Evolutionary conservation across 2,113 vertebrate genomes (phyloP), one percentile per base, ranked within the genome.

Genomic region (Polypterus bichir): DNA sequence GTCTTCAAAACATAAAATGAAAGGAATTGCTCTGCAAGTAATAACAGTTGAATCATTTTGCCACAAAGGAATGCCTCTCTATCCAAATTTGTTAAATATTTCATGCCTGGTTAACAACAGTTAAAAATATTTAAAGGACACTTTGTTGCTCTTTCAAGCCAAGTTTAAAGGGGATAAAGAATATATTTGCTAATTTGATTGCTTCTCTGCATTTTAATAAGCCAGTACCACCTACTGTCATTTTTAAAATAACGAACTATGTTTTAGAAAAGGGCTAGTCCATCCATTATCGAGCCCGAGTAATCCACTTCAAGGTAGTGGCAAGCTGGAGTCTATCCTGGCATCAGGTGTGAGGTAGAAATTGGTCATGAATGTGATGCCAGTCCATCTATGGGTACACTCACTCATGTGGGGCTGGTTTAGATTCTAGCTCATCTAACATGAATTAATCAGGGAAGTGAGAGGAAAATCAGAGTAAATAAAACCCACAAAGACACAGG

Each of bases 71-170:
- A 60, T 54, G 7, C 48, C 5, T 8, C 44, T 55, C 11, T n/a
- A 57, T 61, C 49, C 57, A 54, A 49, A 57, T 57, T 55, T 60
- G 27, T 61, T 61, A 56, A 65, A 60, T 54, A 46, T 57, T 65
- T 65, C 59, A 61, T 65, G 64, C 64, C 61, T 65, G 64, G 53
- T 56, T 56, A 54, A 65, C 48, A 49, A 59, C 59, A 65, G 57
- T 65, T 65, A 61, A 59, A 54, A 51, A 11, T 61, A 48, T 57
- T 65, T 65, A 61, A 61, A 61, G 4, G 61, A 9, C 57, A 9
- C 8, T 48, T 51, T 61, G 60, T 48, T 44, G 57, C 49, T 61
- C 11, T 48, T 54, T 57, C 54, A 65, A 61, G 45, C 55, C 47
- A 48, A 65, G 54, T 55, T 65, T 55, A 56, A 61, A 56, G 44